Conservation (phyloP, 2,797 vertebrate species). For the Eupleurogrammus muticus region DNA sequence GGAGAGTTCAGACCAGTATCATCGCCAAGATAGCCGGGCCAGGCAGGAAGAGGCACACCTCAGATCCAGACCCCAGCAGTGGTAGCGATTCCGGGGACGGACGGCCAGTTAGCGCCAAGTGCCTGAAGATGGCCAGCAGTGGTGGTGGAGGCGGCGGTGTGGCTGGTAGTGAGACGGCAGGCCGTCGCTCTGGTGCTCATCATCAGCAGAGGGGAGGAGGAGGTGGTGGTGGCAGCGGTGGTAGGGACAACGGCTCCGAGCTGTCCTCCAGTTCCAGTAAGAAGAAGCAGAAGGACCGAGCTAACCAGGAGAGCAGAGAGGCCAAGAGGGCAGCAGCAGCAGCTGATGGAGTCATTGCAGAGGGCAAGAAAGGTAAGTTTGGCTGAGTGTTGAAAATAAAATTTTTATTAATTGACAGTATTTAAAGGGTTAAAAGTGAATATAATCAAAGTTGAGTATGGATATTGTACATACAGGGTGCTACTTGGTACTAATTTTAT, state of each 20-base stretch:
- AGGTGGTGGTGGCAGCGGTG: constrained; percentile 74
- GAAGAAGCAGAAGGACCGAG: constrained; percentile 97
- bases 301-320: constrained; percentile 96
- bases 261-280: constrained; percentile 87
- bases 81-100: constrained; percentile 90
- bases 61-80: constrained; percentile 96
- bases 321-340: constrained; percentile 82
- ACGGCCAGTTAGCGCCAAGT: constrained; percentile 93
- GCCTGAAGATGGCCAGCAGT: constrained; percentile 96
- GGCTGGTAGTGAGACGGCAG: constrained; percentile 66
- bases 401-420: neutral
- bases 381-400: neutral
- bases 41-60: constrained; percentile 97
- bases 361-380: constrained; percentile 86
- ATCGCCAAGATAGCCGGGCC: constrained; percentile 99
- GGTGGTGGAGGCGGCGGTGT: constrained; percentile 69
- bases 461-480: neutral
- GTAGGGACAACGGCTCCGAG: constrained; percentile 85
- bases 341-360: constrained; percentile 63
- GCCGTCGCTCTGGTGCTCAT: constrained; percentile 75
- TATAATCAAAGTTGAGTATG: neutral
- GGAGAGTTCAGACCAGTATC: constrained; percentile 90
- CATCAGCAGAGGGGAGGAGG: constrained; percentile 73
- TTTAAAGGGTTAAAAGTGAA: neutral
- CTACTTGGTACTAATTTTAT: neutral